Base-by-base conservation (phyloP, 2,797 vertebrate species). In the Coranthus polyacanthus region DNA sequence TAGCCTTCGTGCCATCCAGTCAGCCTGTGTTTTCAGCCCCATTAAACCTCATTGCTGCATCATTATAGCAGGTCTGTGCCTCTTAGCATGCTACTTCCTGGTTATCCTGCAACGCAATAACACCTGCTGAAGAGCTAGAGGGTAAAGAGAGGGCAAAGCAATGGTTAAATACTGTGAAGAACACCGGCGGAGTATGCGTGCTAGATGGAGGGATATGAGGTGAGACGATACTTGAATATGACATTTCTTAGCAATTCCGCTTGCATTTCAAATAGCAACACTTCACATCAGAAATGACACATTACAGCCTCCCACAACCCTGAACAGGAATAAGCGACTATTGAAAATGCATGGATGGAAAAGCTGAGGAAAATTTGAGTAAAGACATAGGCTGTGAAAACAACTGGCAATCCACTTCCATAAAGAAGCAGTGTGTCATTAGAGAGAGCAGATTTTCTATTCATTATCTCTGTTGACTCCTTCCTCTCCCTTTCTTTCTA, bases 1-100 rank as follows among this genome's bases (percentile, higher is more conserved):
- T 65, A 63, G 79, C 57, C 79, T 63, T 75, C 68, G 76, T 84
- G 86, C 85, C 82, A 85, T 86, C 78, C 63, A 89, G 88, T 92
- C 87, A 83, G 81, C 70, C 77, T 53, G 70, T 68, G 79, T 86
- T 92, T 92, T 89, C 88, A 90, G 83, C 76, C 81, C 79, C 88
- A 92, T 90, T 89, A 89, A 89, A 82, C 84, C 82, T 85, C 86
- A 84, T 71, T 74, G 78, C 85, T 81, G 82, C 79, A 84, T 89
- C 68, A 81, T 84, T 89, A 84, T 57, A 82, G 54, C 74, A 68
- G 71, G 78, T 67, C 69, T 61, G 65, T 58, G 64, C 65, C 69
- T 79, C 64, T 81, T 78, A 78, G 58, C 72, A 34, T 53, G 61
- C 61, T 68, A 72, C 81, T 82, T 89, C 69, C 79, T 76, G 80